A percentile compares a stretch with the other conserved stretches of the same genome.
phyloP scores from a whole-genome alignment of 2,113 vertebrate species.

The Scalopus aquaticus region DNA sequence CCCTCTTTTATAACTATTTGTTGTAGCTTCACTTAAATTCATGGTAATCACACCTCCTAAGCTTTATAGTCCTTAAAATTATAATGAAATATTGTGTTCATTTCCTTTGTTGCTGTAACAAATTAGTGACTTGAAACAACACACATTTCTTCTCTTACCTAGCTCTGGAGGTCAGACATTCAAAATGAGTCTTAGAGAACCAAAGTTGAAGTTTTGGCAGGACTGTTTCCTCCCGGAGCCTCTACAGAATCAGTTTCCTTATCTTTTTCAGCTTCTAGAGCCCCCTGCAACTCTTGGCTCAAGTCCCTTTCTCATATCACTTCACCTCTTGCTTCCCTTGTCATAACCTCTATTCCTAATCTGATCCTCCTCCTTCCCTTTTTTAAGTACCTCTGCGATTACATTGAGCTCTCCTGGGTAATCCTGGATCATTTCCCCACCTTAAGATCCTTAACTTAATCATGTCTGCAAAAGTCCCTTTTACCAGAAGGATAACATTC shows the following conservation, averaged over 20 bases:
- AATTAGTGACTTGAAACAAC: not conserved
- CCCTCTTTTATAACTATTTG: conserved; percentile 6
- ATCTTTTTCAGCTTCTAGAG: not conserved
- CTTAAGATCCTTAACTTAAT: not conserved
- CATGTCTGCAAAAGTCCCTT: not conserved
- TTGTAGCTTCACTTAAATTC: not conserved
- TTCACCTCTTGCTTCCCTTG: not conserved
- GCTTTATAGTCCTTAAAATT: not conserved
- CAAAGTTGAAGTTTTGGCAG: not conserved
- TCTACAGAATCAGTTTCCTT: not conserved
- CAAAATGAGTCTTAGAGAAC: not conserved
- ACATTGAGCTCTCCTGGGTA: not conserved
- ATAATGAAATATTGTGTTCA: not conserved
- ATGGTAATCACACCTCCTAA: not conserved
- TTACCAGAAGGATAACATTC: not conserved
- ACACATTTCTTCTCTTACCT: not conserved
- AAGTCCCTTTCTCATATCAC: rapidly evolving
- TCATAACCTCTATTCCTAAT: not conserved
- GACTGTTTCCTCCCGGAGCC: not conserved
- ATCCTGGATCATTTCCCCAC: not conserved
- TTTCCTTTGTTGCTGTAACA: not conserved
- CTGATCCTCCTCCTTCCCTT: not conserved
- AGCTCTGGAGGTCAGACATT: not conserved
- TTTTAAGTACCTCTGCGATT: not conserved
- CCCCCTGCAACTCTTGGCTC: not conserved